Conservation (phyloP, 2,113 vertebrate genomes). For the Macquaria australasica region DNA sequence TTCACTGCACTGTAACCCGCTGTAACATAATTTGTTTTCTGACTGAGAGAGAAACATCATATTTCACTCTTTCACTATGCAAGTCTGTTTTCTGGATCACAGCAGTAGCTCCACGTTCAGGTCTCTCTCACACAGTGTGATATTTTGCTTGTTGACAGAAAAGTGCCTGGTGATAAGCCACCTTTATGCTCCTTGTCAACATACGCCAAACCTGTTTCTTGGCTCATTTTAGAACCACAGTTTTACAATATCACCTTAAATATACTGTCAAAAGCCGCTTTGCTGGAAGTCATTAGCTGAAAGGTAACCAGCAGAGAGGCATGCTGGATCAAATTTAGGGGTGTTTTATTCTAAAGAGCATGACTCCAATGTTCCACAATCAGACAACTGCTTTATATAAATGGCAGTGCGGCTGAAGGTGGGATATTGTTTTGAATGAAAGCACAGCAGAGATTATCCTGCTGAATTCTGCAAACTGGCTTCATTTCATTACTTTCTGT, state of each 20-base stretch:
- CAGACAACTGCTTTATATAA: conserved; percentile 22
- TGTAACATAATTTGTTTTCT: conserved; percentile 40
- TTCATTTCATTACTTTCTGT: neutral
- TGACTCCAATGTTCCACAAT: conserved; percentile 59
- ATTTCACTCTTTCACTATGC: conserved; percentile 27
- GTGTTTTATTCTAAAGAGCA: conserved; percentile 36
- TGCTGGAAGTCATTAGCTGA: conserved; percentile 48
- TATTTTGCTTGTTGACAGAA: neutral
- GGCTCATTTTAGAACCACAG: neutral
- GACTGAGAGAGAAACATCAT: conserved; percentile 24
- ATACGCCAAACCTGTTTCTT: neutral
- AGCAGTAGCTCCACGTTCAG: neutral
- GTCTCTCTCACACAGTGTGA: neutral
- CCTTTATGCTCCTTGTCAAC: neutral
- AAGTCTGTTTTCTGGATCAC: conserved; percentile 15
- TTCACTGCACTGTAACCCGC: conserved; percentile 21
- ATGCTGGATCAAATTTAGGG: conserved; percentile 23
- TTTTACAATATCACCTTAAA: conserved; percentile 11
- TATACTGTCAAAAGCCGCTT: neutral
- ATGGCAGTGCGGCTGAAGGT: neutral
- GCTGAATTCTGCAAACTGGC: neutral
- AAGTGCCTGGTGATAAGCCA: neutral
- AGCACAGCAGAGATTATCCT: conserved; percentile 11
- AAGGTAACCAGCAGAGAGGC: conserved; percentile 23
- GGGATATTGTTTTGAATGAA: conserved; percentile 20